phyloP scores from a whole-genome alignment of 2,797 vertebrate genomes.

The Phalanger gymnotis region DNA sequence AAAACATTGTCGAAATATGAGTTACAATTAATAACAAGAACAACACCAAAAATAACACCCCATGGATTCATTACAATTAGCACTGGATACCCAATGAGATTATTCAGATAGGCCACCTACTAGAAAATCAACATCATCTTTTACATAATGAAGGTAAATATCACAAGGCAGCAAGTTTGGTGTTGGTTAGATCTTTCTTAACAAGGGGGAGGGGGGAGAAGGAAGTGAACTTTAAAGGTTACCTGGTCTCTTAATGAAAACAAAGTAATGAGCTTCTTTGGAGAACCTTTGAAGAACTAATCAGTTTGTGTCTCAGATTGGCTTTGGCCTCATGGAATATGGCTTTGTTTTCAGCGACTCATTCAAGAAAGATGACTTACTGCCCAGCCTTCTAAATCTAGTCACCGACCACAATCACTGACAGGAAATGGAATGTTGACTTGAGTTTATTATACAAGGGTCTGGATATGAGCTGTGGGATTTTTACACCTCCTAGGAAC shows the following conservation, averaged over 20 bases:
- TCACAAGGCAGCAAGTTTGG: background rate
- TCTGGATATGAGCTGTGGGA: conserved; percentile 90
- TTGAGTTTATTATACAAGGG: conserved; percentile 93
- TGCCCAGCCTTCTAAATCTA: conserved; percentile 88
- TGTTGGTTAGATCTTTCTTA: conserved; percentile 35
- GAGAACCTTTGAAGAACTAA: conserved; percentile 73
- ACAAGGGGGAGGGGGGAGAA: background rate
- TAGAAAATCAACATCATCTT: conserved; percentile 19
- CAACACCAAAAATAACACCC: background rate
- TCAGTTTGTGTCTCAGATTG: conserved; percentile 74
- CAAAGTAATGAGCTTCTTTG: conserved; percentile 34
- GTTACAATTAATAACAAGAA: background rate
- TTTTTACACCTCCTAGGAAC: conserved; percentile 92
- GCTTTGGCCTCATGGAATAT: conserved; percentile 71
- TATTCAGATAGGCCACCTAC: background rate
- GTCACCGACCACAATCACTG: conserved; percentile 91
- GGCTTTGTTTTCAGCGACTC: conserved; percentile 86
- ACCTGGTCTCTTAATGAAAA: background rate
- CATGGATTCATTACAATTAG: background rate
- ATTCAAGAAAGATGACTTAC: conserved; percentile 88
- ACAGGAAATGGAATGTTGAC: conserved; percentile 98
- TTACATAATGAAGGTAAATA: background rate
- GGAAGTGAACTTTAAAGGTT: background rate
- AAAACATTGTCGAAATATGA: background rate
- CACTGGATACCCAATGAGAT: background rate